A percentile compares a stretch with the other conserved stretches of the same genome.
phyloP scores from a whole-genome alignment of 1,140 invertebrate genomes.

The Charaxes varanes region DNA sequence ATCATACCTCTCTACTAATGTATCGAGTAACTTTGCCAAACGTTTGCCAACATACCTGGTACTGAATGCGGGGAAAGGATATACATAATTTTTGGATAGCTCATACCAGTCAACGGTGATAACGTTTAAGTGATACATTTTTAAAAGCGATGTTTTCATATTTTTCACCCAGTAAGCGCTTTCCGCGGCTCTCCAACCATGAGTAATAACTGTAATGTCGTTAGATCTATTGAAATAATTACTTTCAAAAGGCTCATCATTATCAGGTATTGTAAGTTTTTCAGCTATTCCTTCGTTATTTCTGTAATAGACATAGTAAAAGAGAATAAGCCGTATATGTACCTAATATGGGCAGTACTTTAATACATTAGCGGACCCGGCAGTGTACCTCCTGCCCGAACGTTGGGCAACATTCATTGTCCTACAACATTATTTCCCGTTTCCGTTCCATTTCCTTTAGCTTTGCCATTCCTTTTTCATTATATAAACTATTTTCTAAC shows the following conservation, averaged over 20 bases:
- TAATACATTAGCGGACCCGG: too few relatives aligned
- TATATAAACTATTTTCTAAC: too few relatives aligned
- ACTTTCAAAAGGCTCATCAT: conserved; percentile 27
- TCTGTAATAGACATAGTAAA: too few relatives aligned
- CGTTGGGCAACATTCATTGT: too few relatives aligned
- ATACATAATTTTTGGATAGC: conserved; percentile 78
- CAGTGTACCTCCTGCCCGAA: too few relatives aligned
- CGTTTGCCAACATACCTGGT: conserved; percentile 78
- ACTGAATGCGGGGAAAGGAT: conserved; percentile 78
- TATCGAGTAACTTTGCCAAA: conserved; percentile 77
- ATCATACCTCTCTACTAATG: conserved; percentile 72
- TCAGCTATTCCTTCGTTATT: conserved; percentile 37
- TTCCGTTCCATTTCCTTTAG: too few relatives aligned
- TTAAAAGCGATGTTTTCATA: conserved; percentile 72
- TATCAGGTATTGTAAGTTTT: conserved; percentile 25
- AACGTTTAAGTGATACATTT: conserved; percentile 77
- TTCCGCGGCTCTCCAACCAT: conserved; percentile 82
- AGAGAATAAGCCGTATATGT: too few relatives aligned
- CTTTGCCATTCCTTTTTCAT: too few relatives aligned
- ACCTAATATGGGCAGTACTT: too few relatives aligned
- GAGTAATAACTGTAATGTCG: conserved; percentile 80
- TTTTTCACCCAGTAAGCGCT: conserved; percentile 47
- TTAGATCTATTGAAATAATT: conserved; percentile 73
- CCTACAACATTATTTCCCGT: too few relatives aligned
- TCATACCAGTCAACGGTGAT: conserved; percentile 81